Base-by-base conservation (phyloP, 2,888 invertebrate genomes). In the Muscina levida region DNA sequence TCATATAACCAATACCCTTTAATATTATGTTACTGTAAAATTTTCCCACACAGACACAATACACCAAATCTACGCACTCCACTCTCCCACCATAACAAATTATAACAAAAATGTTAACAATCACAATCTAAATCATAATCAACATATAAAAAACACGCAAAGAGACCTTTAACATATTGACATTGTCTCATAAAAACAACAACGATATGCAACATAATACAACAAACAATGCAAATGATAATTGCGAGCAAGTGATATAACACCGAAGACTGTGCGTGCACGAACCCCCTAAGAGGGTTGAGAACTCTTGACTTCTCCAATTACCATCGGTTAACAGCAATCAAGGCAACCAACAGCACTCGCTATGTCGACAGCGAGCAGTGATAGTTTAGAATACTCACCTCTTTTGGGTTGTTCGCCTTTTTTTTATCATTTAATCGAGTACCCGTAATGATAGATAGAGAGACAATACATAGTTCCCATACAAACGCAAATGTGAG, bases 191-290 rank as follows among this genome's bases (percentile, higher is more conserved):
- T 15, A 59, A 13, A 59, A n/a, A 19, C 62, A 53, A 53, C 22
- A 48, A 71, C 46, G 24, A 37, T n/a, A n/a, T 31, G 31, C 66
- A 66, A 75, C 82, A 83, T 31, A 85, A 87, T 17, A 59, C 46
- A 72, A 74, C 84, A 85, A 87, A 88, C 86, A 88, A 88, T 87
- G 83, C 84, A 84, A 79, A 77, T 78, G 78, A 84, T 88, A 88
- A 88, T 88, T 88, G 88, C 65, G 24, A 17, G 15, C 48, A 6
- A n/a, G 31, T 17, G 17, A 66, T 67, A 74, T 53, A 46, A 67
- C 39, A 62, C 67, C 70, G 73, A 71, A 72, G 1, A 1, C 26
- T 57, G n/a, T 6, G 15, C 48, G 2, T 13, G 22, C 53, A 53
- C 53, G 53, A 53, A 13, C 22, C 46, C 2, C 15, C 46, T n/a